These are phyloP conservation scores for Caloenas nicobarica DNA, from an alignment of 2,113 vertebrate species.

Conservation along the genomic window DNA sequence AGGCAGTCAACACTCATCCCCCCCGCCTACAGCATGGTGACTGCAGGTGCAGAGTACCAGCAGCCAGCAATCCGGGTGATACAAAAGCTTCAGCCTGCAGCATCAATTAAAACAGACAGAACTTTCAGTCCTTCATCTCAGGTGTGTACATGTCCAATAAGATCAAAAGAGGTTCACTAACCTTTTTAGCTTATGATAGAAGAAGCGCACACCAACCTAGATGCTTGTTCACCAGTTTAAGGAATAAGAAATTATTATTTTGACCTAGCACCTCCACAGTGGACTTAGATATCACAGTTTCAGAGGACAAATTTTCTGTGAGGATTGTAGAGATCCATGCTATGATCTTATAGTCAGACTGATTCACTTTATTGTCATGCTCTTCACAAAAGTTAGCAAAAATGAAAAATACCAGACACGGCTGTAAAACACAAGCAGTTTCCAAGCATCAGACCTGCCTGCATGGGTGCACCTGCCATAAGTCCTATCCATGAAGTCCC, in stretches of 20 bases:
- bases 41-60: slow-evolving; percentile 84
- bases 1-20: slow-evolving; percentile 88
- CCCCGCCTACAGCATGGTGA: slow-evolving; percentile 93
- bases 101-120: slow-evolving; percentile 81
- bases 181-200: neutral
- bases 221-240: neutral
- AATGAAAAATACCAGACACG: neutral
- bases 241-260: neutral
- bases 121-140: slow-evolving; percentile 86
- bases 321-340: neutral
- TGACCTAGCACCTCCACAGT: neutral
- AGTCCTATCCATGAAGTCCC: neutral
- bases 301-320: neutral
- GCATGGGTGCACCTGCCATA: neutral
- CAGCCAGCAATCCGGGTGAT: slow-evolving; percentile 73
- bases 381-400: neutral
- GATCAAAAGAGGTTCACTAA: neutral
- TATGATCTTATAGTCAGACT: neutral
- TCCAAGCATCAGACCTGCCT: neutral
- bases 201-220: neutral
- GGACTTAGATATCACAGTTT: neutral
- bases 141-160: slow-evolving; percentile 66
- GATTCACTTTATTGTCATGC: neutral
- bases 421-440: neutral
- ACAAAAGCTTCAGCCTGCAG: slow-evolving; percentile 75